Evolutionary conservation across 1,140 invertebrate genomes (phyloP).

Genomic region (Colletes gigas): DNA sequence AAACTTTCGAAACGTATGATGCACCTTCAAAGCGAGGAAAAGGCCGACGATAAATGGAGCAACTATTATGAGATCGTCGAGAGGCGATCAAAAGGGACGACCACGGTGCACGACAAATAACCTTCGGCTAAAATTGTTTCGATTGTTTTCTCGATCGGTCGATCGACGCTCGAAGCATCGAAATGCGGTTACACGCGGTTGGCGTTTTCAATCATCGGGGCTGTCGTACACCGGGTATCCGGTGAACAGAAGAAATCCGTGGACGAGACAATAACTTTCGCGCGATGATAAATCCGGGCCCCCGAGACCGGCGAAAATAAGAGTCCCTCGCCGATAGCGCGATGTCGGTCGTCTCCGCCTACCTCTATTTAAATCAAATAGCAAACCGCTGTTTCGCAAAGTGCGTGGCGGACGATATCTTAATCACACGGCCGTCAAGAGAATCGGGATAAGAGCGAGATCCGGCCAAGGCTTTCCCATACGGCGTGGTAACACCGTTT

Average conservation of each 20-base stretch:
- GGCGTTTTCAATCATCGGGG: conserved; percentile 58
- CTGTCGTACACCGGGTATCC: conserved; percentile 19
- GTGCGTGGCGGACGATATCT: conserved; percentile 25
- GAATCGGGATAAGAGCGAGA: conserved; percentile 17
- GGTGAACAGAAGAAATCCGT: conserved; percentile 24
- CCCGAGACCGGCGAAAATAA: not conserved
- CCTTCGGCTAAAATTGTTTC: conserved; percentile 18
- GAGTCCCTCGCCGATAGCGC: not conserved
- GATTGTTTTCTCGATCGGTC: not conserved
- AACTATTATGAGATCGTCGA: not conserved
- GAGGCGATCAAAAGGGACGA: not conserved
- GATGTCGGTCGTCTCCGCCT: not conserved
- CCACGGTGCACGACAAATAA: conserved; percentile 33
- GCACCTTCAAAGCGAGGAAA: not conserved
- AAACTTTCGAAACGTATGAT: not conserved
- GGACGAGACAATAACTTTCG: not conserved
- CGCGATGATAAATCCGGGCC: not conserved
- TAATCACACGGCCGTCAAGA: conserved; percentile 35
- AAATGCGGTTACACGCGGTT: conserved; percentile 56
- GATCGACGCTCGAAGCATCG: conserved; percentile 5
- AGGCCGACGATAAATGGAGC: not conserved
- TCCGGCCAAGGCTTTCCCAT: conserved; percentile 17
- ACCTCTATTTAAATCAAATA: conserved; percentile 8
- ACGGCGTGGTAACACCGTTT: conserved; percentile 3
- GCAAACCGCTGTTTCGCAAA: not conserved